Conservation (phyloP, 2,797 vertebrate species). For the Ataeniobius toweri region DNA sequence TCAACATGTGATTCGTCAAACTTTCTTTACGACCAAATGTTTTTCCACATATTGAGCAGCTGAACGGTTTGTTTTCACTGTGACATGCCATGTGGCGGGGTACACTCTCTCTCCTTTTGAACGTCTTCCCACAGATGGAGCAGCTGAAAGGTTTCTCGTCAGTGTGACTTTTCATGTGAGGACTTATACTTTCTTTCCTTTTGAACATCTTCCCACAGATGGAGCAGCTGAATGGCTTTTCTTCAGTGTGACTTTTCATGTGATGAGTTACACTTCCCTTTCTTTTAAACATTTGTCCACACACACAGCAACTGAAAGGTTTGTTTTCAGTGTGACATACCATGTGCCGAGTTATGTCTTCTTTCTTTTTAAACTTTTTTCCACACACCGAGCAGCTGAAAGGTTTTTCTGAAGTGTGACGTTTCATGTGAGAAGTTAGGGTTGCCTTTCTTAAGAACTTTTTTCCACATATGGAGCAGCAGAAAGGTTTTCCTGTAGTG, state of each 20-base stretch:
- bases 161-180: conserved; percentile 2
- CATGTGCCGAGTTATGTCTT: not conserved
- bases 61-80: not conserved
- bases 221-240: not conserved
- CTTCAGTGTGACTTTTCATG: not conserved
- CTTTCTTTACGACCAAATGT: not conserved
- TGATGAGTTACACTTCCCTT: not conserved
- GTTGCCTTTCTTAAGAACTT: not conserved
- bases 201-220: not conserved
- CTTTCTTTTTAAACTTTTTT: conserved; percentile 2
- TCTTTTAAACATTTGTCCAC: not conserved
- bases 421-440: not conserved
- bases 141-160: conserved; percentile 10
- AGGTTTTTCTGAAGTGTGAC: not conserved
- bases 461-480: conserved; percentile 6
- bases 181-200: not conserved
- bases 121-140: not conserved
- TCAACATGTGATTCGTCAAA: conserved; percentile 3
- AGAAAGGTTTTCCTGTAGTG: not conserved
- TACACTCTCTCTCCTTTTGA: not conserved
- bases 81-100: not conserved
- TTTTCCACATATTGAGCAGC: conserved; percentile 1
- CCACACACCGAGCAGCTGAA: conserved; percentile 6
- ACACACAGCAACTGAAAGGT: not conserved
- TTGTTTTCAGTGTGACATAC: conserved; percentile 8